A percentile compares a stretch with the other conserved stretches of the same genome.
phyloP scores from a whole-genome alignment of 2,113 vertebrate species.

The Stigmatopora nigra region DNA sequence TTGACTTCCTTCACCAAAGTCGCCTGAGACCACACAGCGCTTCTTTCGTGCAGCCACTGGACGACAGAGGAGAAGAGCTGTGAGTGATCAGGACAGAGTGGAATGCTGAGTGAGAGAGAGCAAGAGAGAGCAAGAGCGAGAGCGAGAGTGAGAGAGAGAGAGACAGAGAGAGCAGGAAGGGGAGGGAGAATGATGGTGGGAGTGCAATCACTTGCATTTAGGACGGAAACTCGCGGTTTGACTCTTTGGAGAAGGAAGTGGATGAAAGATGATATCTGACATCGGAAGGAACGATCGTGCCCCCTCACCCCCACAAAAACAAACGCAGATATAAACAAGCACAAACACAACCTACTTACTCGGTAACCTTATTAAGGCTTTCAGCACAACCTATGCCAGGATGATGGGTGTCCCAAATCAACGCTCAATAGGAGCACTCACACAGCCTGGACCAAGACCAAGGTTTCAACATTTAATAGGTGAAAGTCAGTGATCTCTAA shows the following conservation, averaged over 20 bases:
- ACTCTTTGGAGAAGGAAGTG: slow-evolving; percentile 56
- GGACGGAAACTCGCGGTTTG: slow-evolving; percentile 61
- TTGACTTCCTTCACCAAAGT: slow-evolving; percentile 77
- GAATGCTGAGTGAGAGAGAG: slow-evolving; percentile 50
- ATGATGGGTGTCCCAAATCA: slow-evolving; percentile 46
- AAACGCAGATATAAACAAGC: slow-evolving; percentile 20
- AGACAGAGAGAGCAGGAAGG: slow-evolving; percentile 3
- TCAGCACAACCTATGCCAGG: slow-evolving; percentile 39
- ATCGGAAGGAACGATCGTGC: slow-evolving; percentile 25
- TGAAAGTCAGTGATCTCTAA: not conserved
- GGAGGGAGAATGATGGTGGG: slow-evolving; percentile 47
- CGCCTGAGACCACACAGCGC: slow-evolving; percentile 70
- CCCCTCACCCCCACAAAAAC: slow-evolving; percentile 5
- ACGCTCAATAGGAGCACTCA: slow-evolving; percentile 3
- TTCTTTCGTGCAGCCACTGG: slow-evolving; percentile 80
- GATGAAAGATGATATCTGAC: slow-evolving; percentile 28
- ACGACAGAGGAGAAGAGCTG: slow-evolving; percentile 53
- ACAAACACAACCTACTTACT: slow-evolving; percentile 53
- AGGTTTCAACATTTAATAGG: not conserved
- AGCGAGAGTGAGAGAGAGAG: slow-evolving; percentile 26
- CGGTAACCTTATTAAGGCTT: slow-evolving; percentile 65
- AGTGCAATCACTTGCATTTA: slow-evolving; percentile 66
- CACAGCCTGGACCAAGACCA: slow-evolving; percentile 3
- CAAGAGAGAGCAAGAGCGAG: slow-evolving; percentile 22
- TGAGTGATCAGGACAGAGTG: slow-evolving; percentile 57